Evolutionary conservation across 2,888 invertebrate genomes (phyloP).

Genomic region (Scaptomyza parva): DNA sequence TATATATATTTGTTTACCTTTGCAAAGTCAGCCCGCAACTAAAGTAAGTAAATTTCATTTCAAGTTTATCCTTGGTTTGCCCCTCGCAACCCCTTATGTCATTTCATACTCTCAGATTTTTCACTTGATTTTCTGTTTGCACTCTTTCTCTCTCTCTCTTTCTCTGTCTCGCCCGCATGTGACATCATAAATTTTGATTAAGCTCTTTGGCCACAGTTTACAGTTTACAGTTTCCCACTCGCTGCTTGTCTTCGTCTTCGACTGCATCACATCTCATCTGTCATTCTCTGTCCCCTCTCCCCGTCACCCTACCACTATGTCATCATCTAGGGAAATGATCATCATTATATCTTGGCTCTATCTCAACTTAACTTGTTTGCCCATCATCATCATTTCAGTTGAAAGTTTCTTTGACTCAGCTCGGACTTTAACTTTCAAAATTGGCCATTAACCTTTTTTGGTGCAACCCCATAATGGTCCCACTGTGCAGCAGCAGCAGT

Average conservation of each 20-base stretch:
- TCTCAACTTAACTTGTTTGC: constrained; percentile 39
- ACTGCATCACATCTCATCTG: constrained; percentile 1
- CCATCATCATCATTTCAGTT: constrained; percentile 27
- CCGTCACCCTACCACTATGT: background rate
- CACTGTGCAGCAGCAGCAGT: constrained; percentile 4
- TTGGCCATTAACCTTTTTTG: constrained; percentile 45
- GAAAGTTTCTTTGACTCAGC: constrained; percentile 26
- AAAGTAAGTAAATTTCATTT: constrained; percentile 62
- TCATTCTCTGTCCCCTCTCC: background rate
- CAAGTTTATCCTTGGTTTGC: constrained; percentile 32
- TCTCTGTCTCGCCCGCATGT: constrained; percentile 49
- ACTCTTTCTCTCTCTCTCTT: background rate
- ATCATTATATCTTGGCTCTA: constrained; percentile 22
- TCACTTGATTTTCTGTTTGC: background rate
- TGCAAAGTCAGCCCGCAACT: constrained; percentile 49
- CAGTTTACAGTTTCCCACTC: constrained; percentile 62
- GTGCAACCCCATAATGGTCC: constrained; percentile 36
- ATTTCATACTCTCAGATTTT: constrained; percentile 8
- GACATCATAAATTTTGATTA: constrained; percentile 76
- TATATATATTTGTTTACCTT: constrained; percentile 63
- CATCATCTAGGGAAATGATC: constrained; percentile 1
- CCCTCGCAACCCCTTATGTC: background rate
- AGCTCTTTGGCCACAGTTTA: constrained; percentile 75
- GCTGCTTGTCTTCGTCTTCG: constrained; percentile 15
- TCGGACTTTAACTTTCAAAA: constrained; percentile 37